Conservation (phyloP, 2,888 invertebrate genomes). For the Allacma fusca region DNA sequence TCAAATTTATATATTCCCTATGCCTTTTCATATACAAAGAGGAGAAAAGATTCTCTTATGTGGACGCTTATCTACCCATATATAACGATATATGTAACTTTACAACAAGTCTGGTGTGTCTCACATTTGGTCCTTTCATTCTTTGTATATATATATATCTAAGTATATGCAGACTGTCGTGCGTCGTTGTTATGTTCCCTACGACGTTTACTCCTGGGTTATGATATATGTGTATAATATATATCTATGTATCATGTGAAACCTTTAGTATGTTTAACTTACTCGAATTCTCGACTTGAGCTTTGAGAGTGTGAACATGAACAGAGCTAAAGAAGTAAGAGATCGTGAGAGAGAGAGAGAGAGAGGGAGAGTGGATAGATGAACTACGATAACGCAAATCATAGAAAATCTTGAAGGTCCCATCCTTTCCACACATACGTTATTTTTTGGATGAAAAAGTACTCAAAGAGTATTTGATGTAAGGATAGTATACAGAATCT, state of each 20-base stretch:
- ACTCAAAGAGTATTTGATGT: conserved; percentile 6
- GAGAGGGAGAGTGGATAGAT: background rate
- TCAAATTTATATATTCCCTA: conserved; percentile 20
- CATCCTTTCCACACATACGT: conserved; percentile 10
- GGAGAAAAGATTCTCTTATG: background rate
- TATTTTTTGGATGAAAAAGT: background rate
- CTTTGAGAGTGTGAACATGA: conserved; percentile 6
- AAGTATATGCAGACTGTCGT: background rate
- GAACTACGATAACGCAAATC: conserved; percentile 12
- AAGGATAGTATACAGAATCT: background rate
- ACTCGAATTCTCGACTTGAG: conserved; percentile 31
- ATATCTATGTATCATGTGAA: background rate
- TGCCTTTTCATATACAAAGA: background rate
- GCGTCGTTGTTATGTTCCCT: too few relatives aligned
- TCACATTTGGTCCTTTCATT: background rate
- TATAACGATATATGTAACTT: too few relatives aligned
- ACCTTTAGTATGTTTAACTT: background rate
- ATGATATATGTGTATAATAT: background rate
- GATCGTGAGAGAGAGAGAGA: conserved; percentile 1
- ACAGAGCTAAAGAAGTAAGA: conserved; percentile 11
- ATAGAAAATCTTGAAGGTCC: conserved; percentile 18
- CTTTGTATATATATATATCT: background rate
- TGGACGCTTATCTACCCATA: too few relatives aligned
- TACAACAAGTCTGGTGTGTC: background rate
- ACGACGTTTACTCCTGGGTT: too few relatives aligned